Base-by-base conservation (phyloP, 2,797 vertebrate genomes). In the Xenentodon cancila region DNA sequence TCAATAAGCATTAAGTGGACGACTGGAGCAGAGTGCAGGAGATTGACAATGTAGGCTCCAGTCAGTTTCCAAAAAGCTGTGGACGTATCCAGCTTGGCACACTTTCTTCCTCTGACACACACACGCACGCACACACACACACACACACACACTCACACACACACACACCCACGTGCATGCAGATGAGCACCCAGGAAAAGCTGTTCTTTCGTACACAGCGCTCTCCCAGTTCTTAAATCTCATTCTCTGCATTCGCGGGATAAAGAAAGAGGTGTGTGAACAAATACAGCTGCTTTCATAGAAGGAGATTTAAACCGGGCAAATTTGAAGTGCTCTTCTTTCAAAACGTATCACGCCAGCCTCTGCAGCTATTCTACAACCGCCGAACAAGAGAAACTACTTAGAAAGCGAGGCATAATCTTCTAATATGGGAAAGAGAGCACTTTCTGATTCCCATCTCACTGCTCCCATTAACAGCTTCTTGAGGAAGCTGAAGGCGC, bases 381-480 rank as follows among this genome's bases (percentile, higher is more conserved):
- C 57, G 53, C 57, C 51, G 82, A 86, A 89, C 86, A 89, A 78
- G 85, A 82, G 68, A 90, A 90, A 76, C 71, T 86, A 89, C 89
- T 88, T 82, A 88, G 67, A 80, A 83, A 78, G 44, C 37, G 19
- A 49, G 80, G 84, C 74, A 80, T 50, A 69, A 62, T 75, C 75
- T 73, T 73, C 75, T 84, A 87, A 80, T 88, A 84, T 87, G 68
- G 77, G 37, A 40, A 40, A 40, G 37, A 59, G 60, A 74, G 69
- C 59, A 16, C 72, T 57, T 54, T 58, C 54, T 60, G 25, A 32
- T 53, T 64, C 53, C 56, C 59, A 67, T 56, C 74, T 64, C 56
- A 44, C 58, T 42, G 19, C 64, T 79, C 50, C 59, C 48, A 61
- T 43, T 73, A 70, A 82, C 70, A 77, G 64, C 67, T 32, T 76